Conservation (phyloP, 2,113 vertebrate species). For the Perca flavescens region DNA sequence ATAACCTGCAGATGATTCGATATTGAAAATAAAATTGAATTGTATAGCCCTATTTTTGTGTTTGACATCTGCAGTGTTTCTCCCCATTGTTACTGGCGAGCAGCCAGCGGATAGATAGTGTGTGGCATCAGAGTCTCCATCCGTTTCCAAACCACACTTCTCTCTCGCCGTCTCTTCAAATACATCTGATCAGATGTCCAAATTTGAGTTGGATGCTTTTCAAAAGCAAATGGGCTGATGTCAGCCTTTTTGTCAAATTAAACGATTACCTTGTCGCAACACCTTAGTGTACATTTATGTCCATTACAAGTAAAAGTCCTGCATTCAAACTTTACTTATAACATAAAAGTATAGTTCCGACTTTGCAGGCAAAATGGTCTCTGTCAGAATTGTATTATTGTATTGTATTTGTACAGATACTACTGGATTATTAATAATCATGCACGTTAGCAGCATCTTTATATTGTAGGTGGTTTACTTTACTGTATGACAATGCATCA, state of each 20-base stretch:
- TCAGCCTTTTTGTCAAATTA: neutral
- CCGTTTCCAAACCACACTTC: slow-evolving; percentile 38
- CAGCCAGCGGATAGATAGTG: neutral
- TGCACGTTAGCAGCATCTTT: neutral
- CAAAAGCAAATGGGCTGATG: neutral
- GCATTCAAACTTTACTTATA: neutral
- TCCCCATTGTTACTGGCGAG: neutral
- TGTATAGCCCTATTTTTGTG: neutral
- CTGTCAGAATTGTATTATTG: neutral
- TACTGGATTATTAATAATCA: neutral
- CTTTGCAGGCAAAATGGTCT: neutral
- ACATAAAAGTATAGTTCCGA: neutral
- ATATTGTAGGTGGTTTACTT: neutral
- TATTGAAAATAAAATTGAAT: neutral
- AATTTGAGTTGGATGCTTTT: neutral
- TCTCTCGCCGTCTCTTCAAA: neutral
- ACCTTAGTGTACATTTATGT: neutral
- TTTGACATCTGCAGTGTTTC: neutral
- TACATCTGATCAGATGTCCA: neutral
- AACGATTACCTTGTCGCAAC: neutral
- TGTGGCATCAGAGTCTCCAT: slow-evolving; percentile 17
- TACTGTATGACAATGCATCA: neutral
- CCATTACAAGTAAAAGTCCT: neutral
- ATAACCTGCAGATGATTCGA: neutral
- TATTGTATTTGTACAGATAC: neutral